Conservation (phyloP, 1,140 invertebrate genomes). For the Drosophila subobscura region DNA sequence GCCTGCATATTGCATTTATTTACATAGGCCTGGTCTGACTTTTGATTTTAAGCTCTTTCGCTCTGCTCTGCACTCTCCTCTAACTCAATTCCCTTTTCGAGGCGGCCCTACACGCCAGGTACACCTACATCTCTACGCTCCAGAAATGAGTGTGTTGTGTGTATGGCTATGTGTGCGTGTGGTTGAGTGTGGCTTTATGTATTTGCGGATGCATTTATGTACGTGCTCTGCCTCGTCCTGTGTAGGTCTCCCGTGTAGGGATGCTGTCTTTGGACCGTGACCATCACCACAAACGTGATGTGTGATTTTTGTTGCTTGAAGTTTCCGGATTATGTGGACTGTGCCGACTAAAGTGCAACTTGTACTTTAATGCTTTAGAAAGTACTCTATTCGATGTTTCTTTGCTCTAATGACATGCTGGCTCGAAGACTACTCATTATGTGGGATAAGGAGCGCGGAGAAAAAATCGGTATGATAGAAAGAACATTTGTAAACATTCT, state of each 20-base stretch:
- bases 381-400: not conserved
- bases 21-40: slow-evolving; percentile 76
- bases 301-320: slow-evolving; percentile 62
- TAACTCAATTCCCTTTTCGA: slow-evolving; percentile 71
- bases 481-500: too few species aligned
- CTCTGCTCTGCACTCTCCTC: slow-evolving; percentile 13
- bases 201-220: slow-evolving; percentile 77
- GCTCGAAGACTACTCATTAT: slow-evolving; percentile 6
- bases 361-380: slow-evolving; percentile 30
- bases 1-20: slow-evolving; percentile 79
- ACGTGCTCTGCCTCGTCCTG: slow-evolving; percentile 50
- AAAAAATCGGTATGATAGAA: too few species aligned
- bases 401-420: slow-evolving; percentile 29
- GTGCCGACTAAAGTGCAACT: slow-evolving; percentile 14
- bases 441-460: not conserved
- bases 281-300: slow-evolving; percentile 25
- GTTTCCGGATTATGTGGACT: slow-evolving; percentile 36
- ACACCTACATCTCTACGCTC: slow-evolving; percentile 16
- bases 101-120: slow-evolving; percentile 51
- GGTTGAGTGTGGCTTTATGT: slow-evolving; percentile 43
- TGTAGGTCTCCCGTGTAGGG: slow-evolving; percentile 26
- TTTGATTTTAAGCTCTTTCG: slow-evolving; percentile 79
- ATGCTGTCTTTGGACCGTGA: slow-evolving; percentile 29
- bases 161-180: slow-evolving; percentile 7
- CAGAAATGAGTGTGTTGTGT: not conserved